Evolutionary conservation across 1,140 invertebrate species (phyloP).

Genomic region (Oedothorax gibbosus): DNA sequence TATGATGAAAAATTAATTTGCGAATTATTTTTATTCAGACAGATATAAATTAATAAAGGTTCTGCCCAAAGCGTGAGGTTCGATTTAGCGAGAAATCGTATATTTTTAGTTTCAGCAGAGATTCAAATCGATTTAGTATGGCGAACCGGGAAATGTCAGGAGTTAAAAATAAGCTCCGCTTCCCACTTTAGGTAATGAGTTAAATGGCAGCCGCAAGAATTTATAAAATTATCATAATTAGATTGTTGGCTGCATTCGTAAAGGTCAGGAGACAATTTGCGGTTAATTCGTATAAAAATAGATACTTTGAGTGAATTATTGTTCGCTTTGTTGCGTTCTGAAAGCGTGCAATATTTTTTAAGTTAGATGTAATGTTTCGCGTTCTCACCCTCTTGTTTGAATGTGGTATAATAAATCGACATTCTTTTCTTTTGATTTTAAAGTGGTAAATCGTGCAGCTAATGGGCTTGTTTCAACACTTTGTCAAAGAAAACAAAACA

Average conservation of each 20-base stretch:
- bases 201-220: constrained; percentile 12
- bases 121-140: constrained; percentile 27
- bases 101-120: constrained; percentile 34
- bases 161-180: constrained; percentile 20
- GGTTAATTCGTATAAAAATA: constrained; percentile 20
- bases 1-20: no score
- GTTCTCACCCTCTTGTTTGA: no score
- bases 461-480: no score
- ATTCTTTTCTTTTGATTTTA: neutral
- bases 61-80: neutral
- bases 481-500: no score
- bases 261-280: constrained; percentile 8
- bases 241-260: constrained; percentile 16
- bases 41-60: neutral
- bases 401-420: neutral
- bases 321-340: no score
- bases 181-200: constrained; percentile 22
- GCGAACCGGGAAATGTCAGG: constrained; percentile 27
- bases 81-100: neutral
- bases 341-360: no score
- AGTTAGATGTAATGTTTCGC: no score
- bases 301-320: no score
- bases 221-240: neutral
- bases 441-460: neutral
- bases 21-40: neutral